phyloP scores from a whole-genome alignment of 2,888 invertebrate species.

The Melipona bicolor region DNA sequence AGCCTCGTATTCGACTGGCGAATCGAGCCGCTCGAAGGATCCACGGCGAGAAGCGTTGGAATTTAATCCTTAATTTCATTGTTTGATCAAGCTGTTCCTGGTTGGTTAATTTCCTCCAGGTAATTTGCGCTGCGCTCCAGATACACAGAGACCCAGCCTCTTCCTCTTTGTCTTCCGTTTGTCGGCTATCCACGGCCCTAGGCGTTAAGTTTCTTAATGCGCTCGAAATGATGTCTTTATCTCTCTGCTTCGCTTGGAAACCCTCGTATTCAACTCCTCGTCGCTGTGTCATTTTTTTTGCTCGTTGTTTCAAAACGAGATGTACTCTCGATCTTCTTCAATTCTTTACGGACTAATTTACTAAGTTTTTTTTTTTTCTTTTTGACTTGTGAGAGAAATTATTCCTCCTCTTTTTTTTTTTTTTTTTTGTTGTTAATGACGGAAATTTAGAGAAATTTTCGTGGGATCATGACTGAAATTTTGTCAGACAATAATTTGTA shows the following conservation, averaged over 20 bases:
- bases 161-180: conserved; percentile 43
- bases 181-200: conserved; percentile 32
- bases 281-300: not conserved
- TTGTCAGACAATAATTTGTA: no score
- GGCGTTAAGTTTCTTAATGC: conserved; percentile 55
- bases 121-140: conserved; percentile 42
- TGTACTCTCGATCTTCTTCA: no score
- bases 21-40: not conserved
- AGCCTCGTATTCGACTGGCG: no score
- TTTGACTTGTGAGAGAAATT: not conserved
- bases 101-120: conserved; percentile 48
- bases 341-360: not conserved
- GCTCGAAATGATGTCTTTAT: conserved; percentile 36
- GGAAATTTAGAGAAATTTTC: not conserved
- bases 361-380: not conserved
- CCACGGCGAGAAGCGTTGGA: not conserved
- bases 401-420: not conserved
- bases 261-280: conserved; percentile 14
- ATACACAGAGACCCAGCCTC: not conserved
- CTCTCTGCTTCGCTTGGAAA: conserved; percentile 7
- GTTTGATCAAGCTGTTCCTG: conserved; percentile 32
- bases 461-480: no score
- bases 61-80: conserved; percentile 49
- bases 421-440: not conserved
- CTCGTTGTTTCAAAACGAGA: not conserved